A percentile compares a stretch with the other conserved stretches of the same genome.
Conservation (phyloP, 2,797 vertebrate genomes). For the Malacoraja senta region DNA sequence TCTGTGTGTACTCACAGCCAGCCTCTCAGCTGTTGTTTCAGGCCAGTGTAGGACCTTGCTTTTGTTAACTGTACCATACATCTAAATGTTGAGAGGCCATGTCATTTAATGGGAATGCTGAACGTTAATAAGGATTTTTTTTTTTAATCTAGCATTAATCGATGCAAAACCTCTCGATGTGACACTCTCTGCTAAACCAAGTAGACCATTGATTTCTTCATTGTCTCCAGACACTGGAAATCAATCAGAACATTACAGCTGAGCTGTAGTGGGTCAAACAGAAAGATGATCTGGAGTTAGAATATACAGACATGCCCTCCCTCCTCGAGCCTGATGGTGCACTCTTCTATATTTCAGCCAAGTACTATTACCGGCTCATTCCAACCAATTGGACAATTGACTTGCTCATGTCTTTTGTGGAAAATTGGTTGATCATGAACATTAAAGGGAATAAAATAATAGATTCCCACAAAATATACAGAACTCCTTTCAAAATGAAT, state of each 20-base stretch:
- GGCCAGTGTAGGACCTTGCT: background rate
- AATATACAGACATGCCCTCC: background rate
- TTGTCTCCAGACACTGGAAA: background rate
- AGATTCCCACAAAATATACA: too few species aligned
- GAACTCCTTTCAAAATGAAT: too few species aligned
- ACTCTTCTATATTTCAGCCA: background rate
- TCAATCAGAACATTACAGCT: background rate
- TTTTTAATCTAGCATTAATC: background rate
- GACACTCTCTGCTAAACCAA: background rate
- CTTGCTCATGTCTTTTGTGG: background rate
- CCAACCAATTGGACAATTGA: background rate
- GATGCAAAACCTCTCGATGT: background rate
- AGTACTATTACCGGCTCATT: background rate
- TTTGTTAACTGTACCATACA: background rate
- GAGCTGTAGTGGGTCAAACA: background rate
- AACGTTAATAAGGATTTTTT: background rate
- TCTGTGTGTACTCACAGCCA: background rate
- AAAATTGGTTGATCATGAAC: background rate
- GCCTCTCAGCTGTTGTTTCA: background rate
- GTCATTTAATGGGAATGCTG: background rate
- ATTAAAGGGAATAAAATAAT: too few species aligned
- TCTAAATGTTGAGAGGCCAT: background rate
- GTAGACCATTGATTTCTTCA: background rate
- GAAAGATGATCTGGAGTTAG: background rate
- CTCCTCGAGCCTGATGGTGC: background rate